These are phyloP conservation scores for Halcyon malimbica DNA, from an alignment of 2,113 vertebrate genomes.

Conservation along the genomic window DNA sequence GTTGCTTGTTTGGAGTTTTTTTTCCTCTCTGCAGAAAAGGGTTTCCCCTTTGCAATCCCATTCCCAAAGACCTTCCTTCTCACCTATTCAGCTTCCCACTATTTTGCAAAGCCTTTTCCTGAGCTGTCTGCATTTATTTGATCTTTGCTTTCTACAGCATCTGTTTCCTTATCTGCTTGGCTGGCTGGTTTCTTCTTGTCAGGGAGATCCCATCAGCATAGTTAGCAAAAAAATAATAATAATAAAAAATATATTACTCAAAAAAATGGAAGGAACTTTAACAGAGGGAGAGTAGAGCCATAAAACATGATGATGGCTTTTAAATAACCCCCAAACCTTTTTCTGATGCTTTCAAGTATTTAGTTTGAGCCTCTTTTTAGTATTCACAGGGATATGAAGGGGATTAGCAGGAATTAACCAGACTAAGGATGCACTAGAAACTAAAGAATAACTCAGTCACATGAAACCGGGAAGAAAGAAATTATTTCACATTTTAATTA, in stretches of 20 bases:
- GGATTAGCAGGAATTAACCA: neutral
- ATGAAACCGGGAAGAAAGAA: neutral
- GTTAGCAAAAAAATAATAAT: neutral
- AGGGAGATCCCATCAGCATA: neutral
- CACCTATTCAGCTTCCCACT: neutral
- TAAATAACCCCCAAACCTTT: neutral
- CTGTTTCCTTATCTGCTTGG: neutral
- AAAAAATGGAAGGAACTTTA: neutral
- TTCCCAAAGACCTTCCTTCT: neutral
- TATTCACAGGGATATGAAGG: neutral
- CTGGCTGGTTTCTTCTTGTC: neutral
- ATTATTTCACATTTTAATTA: neutral
- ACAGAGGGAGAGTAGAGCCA: neutral
- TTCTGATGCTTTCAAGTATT: neutral
- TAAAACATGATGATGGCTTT: neutral
- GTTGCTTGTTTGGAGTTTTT: neutral
- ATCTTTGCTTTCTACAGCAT: neutral
- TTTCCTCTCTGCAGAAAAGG: neutral
- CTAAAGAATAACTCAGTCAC: neutral
- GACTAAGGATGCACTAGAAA: neutral
- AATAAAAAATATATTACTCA: too few relatives aligned
- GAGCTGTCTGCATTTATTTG: neutral
- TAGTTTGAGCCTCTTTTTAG: neutral
- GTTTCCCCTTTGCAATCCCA: neutral
- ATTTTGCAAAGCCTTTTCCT: neutral